Evolutionary conservation across 2,113 vertebrate genomes (phyloP).

Genomic region (Vimba vimba): DNA sequence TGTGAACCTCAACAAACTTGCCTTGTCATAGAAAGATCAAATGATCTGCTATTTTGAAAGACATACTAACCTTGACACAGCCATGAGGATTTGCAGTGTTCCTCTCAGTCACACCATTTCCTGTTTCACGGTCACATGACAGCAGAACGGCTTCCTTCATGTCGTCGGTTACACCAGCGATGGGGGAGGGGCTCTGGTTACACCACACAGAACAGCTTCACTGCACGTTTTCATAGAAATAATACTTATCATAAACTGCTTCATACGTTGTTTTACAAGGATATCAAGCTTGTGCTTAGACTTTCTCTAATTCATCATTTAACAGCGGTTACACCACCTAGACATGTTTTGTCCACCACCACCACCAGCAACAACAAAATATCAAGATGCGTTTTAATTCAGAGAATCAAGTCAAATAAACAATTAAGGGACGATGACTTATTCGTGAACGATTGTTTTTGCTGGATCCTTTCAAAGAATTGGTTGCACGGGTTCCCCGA

Average conservation of each 20-base stretch:
- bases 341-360: neutral
- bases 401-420: too few species aligned
- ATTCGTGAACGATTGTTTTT: neutral
- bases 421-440: too few species aligned
- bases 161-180: neutral
- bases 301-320: neutral
- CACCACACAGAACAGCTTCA: neutral
- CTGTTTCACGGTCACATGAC: conserved; percentile 21
- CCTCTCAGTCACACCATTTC: neutral
- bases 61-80: conserved; percentile 16
- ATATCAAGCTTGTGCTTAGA: neutral
- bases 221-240: neutral
- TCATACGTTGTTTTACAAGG: neutral
- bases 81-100: neutral
- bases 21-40: neutral
- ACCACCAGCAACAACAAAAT: too few species aligned
- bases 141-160: neutral
- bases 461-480: neutral
- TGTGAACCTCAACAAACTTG: neutral
- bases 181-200: conserved; percentile 6
- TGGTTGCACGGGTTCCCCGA: neutral
- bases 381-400: too few species aligned
- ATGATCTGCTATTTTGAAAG: neutral
- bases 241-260: neutral
- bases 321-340: neutral